Conservation (phyloP, 2,888 invertebrate species). For the Pseudococcus viburni region DNA sequence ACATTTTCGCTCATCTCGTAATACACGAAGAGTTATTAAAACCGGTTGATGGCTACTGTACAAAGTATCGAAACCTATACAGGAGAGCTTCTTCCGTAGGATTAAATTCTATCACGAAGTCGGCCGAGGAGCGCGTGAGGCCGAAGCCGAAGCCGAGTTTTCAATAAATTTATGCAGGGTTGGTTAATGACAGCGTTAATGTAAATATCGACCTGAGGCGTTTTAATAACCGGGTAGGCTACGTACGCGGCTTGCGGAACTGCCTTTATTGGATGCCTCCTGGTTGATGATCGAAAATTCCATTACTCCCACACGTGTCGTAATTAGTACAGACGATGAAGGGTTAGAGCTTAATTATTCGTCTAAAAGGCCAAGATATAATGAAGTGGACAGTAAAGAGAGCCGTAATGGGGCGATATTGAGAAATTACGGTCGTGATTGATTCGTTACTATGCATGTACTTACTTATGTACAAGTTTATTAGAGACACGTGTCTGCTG, state of each 20-base stretch:
- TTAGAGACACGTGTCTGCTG: too few species aligned
- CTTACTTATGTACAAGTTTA: background rate
- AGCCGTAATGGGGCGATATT: background rate
- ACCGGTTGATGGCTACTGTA: constrained; percentile 36
- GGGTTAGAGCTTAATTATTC: constrained; percentile 15
- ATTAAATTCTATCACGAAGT: constrained; percentile 25
- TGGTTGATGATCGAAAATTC: constrained; percentile 16
- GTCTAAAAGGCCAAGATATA: background rate
- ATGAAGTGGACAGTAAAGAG: background rate
- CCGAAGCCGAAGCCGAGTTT: background rate
- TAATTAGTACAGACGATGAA: constrained; percentile 18
- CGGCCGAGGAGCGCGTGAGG: background rate
- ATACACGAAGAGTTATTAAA: background rate
- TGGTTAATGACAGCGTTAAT: constrained; percentile 41
- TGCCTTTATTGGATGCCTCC: background rate
- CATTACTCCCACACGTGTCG: constrained; percentile 31
- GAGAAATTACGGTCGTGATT: background rate
- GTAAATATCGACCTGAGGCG: constrained; percentile 37
- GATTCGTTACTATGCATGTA: background rate
- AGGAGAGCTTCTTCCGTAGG: too few species aligned
- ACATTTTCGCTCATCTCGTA: background rate
- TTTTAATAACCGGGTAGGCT: constrained; percentile 29
- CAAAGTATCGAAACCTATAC: background rate
- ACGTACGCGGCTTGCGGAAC: background rate
- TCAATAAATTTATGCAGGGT: constrained; percentile 21